These are phyloP conservation scores for Cydia fagiglandana DNA, from an alignment of 1,140 invertebrate species.

Conservation along the genomic window DNA sequence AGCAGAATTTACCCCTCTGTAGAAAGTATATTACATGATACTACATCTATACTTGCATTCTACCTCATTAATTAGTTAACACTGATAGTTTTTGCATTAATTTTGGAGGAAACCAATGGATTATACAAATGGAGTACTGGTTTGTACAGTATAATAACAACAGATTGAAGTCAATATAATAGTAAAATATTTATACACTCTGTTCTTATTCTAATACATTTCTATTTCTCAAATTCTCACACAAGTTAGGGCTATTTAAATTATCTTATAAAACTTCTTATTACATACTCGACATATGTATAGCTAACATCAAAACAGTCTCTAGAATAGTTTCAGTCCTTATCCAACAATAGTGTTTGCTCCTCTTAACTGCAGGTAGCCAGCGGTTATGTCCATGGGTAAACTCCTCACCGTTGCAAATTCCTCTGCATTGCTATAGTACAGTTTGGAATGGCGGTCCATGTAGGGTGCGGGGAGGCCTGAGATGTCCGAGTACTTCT, in stretches of 20 bases:
- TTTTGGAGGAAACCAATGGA: too few relatives aligned
- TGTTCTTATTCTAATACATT: not conserved
- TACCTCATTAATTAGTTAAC: too few relatives aligned
- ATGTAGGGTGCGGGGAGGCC: slow-evolving; percentile 92
- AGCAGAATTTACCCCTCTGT: too few relatives aligned
- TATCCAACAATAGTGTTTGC: slow-evolving; percentile 91
- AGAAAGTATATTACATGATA: too few relatives aligned
- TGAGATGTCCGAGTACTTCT: slow-evolving; percentile 96
- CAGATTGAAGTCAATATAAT: too few relatives aligned
- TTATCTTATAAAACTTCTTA: not conserved
- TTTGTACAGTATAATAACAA: too few relatives aligned
- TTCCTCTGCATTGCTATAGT: slow-evolving; percentile 91
- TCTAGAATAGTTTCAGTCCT: slow-evolving; percentile 36
- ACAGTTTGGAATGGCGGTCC: slow-evolving; percentile 93
- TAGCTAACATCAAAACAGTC: not conserved
- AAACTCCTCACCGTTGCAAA: slow-evolving; percentile 90
- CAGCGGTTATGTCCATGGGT: slow-evolving; percentile 94
- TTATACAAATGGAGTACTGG: too few relatives aligned
- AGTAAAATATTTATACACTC: not conserved
- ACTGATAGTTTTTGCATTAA: too few relatives aligned
- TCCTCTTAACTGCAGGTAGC: slow-evolving; percentile 91
- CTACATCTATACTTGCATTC: too few relatives aligned
- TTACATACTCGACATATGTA: too few relatives aligned
- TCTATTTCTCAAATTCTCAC: too few relatives aligned
- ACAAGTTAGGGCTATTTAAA: too few relatives aligned